These are phyloP conservation scores for Thaumetopoea pityocampa DNA, from an alignment of 1,140 invertebrate species.

Conservation along the genomic window DNA sequence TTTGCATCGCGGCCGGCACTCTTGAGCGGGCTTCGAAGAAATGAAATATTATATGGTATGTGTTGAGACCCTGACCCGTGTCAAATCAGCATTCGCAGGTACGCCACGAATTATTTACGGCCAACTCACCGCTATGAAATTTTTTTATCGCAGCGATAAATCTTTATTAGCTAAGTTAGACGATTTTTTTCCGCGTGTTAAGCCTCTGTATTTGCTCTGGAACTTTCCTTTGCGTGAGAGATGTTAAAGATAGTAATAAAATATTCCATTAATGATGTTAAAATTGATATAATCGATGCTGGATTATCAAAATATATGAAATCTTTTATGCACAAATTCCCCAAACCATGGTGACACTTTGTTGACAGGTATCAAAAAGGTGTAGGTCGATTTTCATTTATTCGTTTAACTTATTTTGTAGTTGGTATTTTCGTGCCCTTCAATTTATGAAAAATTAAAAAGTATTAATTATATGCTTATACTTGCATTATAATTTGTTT, in stretches of 20 bases:
- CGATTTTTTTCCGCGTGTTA: slow-evolving; percentile 25
- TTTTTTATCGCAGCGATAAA: slow-evolving; percentile 64
- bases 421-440: too few species aligned
- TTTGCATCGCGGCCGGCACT: slow-evolving; percentile 48
- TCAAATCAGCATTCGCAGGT: slow-evolving; percentile 71
- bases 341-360: too few species aligned
- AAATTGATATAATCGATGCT: too few species aligned
- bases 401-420: too few species aligned
- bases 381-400: too few species aligned
- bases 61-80: slow-evolving; percentile 53
- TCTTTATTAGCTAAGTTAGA: slow-evolving; percentile 54
- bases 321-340: slow-evolving; percentile 10
- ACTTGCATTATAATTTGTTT: too few species aligned
- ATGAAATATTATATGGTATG: slow-evolving; percentile 57
- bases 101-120: slow-evolving; percentile 66
- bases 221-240: slow-evolving; percentile 10
- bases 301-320: too few species aligned
- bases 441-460: too few species aligned
- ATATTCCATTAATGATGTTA: too few species aligned
- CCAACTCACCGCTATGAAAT: slow-evolving; percentile 57
- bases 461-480: too few species aligned
- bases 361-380: too few species aligned
- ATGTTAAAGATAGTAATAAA: neutral
- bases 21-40: slow-evolving; percentile 45
- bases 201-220: slow-evolving; percentile 16